Evolutionary conservation across 2,888 invertebrate species (phyloP).

Genomic region (Dasypogon diadema): DNA sequence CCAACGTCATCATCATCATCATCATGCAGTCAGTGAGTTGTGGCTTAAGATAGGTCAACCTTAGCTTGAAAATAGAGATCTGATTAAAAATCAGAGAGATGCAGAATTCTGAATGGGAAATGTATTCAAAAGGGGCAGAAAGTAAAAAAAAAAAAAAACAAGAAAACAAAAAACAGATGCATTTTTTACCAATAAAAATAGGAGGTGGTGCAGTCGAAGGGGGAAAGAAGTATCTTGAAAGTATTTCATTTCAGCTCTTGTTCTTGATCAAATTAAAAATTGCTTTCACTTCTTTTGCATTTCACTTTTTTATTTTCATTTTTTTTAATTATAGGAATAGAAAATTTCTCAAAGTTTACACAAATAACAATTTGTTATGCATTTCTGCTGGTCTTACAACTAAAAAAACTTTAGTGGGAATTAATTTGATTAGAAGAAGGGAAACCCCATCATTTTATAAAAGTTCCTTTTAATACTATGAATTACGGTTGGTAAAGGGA

Average conservation of each 20-base stretch:
- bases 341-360: slow-evolving; percentile 8
- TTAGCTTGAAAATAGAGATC: slow-evolving; percentile 38
- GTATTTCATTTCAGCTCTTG: slow-evolving; percentile 34
- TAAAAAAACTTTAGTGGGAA: no score
- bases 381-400: no score
- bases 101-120: slow-evolving; percentile 28
- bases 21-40: slow-evolving; percentile 10
- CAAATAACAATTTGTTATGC: not conserved
- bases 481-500: no score
- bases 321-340: slow-evolving; percentile 42
- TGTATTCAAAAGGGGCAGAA: slow-evolving; percentile 24
- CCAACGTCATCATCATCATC: not conserved
- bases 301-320: not conserved
- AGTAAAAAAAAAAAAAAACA: slow-evolving; percentile 13
- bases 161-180: slow-evolving; percentile 29
- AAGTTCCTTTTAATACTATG: no score
- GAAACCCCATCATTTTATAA: no score
- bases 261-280: slow-evolving; percentile 35
- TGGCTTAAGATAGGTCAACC: slow-evolving; percentile 42
- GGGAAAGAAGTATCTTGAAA: not conserved
- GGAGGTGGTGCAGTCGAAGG: not conserved
- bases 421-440: no score
- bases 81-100: slow-evolving; percentile 45
- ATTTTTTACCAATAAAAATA: slow-evolving; percentile 27
- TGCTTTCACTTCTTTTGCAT: slow-evolving; percentile 3